Percentiles rank a stretch among this genome's conserved stretches.
Evolutionary conservation across 1,140 invertebrate genomes (phyloP).

Genomic region (Nephila pilipes): DNA sequence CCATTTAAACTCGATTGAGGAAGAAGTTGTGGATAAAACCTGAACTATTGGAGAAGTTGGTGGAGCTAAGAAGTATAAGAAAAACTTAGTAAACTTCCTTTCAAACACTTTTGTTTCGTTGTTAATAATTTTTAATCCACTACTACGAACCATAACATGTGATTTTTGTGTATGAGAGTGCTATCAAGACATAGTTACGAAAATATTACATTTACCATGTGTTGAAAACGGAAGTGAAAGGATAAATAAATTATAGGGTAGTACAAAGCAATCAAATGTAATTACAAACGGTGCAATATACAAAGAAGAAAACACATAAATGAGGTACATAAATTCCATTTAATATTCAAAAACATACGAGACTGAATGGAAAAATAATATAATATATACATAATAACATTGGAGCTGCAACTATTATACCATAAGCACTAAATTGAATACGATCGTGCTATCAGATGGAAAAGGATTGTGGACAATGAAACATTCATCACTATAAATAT

Average conservation of each 20-base stretch:
- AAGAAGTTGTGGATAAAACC: constrained; percentile 67
- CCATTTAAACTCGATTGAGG: constrained; percentile 78
- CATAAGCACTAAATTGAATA: constrained; percentile 72
- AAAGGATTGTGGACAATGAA: neutral
- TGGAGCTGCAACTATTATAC: neutral
- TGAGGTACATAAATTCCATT: too few species aligned
- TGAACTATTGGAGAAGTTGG: constrained; percentile 78
- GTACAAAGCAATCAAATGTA: neutral
- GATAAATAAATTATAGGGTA: neutral
- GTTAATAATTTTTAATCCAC: neutral
- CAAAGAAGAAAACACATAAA: neutral
- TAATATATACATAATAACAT: neutral
- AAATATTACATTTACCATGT: neutral
- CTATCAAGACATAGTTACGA: neutral
- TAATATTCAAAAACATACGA: neutral
- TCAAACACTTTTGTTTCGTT: neutral
- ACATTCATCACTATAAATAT: neutral
- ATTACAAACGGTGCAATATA: neutral
- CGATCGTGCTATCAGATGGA: constrained; percentile 66
- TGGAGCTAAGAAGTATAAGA: constrained; percentile 70
- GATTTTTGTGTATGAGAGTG: neutral
- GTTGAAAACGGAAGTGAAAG: neutral
- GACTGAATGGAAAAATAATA: neutral
- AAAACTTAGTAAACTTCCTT: constrained; percentile 50
- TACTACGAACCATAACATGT: neutral